Conservation (phyloP, 2,888 invertebrate species). For the Coelopa pilipes region DNA sequence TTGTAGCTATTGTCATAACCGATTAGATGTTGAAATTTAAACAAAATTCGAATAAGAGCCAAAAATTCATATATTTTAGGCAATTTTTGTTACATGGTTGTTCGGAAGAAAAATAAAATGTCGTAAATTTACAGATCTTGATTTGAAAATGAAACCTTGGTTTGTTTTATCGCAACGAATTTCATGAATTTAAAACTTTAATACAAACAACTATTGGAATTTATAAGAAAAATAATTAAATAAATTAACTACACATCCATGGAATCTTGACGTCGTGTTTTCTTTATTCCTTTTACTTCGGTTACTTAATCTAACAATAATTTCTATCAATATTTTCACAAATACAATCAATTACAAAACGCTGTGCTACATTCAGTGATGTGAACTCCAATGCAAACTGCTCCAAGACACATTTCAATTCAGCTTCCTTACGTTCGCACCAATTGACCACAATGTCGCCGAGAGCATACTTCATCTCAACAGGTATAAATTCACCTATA, state of each 20-base stretch:
- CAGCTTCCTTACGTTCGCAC: constrained; percentile 54
- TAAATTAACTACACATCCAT: constrained; percentile 5
- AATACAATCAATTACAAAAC: constrained; percentile 45
- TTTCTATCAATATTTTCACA: constrained; percentile 39
- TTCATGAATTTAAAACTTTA: constrained; percentile 11
- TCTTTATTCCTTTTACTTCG: neutral
- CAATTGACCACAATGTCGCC: constrained; percentile 60
- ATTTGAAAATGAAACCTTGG: neutral
- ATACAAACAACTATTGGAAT: constrained; percentile 8
- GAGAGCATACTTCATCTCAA: constrained; percentile 56
- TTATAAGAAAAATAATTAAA: constrained; percentile 20
- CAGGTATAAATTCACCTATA: constrained; percentile 54
- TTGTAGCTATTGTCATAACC: too few species aligned
- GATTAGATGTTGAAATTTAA: neutral
- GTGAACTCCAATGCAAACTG: constrained; percentile 53
- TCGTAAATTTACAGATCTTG: too few species aligned
- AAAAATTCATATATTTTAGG: neutral
- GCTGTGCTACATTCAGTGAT: constrained; percentile 46
- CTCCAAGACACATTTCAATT: constrained; percentile 51
- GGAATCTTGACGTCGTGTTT: neutral
- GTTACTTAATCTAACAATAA: neutral
- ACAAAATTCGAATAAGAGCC: neutral
- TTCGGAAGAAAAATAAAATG: constrained; percentile 2
- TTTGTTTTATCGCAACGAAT: constrained; percentile 3
- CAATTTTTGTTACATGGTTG: neutral